Base-by-base conservation (phyloP, 2,888 invertebrate species). In the Rhagophthalmus giganteus region DNA sequence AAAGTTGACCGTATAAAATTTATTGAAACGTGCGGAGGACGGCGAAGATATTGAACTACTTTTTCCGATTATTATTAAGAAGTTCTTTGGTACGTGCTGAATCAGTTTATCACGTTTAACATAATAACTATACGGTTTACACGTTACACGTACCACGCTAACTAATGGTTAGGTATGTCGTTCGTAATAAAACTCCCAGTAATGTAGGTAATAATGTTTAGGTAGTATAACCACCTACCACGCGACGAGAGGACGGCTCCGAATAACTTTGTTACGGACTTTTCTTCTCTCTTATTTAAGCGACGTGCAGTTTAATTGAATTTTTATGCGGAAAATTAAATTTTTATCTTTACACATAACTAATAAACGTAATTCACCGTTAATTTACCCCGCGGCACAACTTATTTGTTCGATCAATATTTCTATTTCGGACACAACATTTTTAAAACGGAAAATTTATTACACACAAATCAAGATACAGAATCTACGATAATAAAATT, bases 41-140 rank as follows among this genome's bases (percentile, higher is more conserved):
- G n/a, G n/a, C n/a, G n/a, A n/a, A n/a, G n/a, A n/a, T n/a, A n/a
- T n/a, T n/a, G n/a, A n/a, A n/a, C n/a, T n/a, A n/a, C n/a, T n/a
- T n/a, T n/a, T n/a, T n/a, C n/a, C n/a, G n/a, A n/a, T n/a, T n/a
- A n/a, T n/a, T n/a, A 7, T 38, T 26, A 38, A 38, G 40, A 15
- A 20, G 20, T 32, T 9, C 11, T 25, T 20, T 10, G 13, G 12
- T 32, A 41, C 41, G 41, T 41, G 32, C 41, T 11, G 12, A 24
- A 32, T 12, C 24, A 31, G 14, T 25, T 33, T 44, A 44, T 33
- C 44, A 44, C 44, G 44, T 44, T 26, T 44, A 28, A 16, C 13
- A 34, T 24, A 44, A 44, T 34, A 28, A 20, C 24, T 28, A 28
- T 28, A 12, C n/a, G n/a, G n/a, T n/a, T n/a, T n/a, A n/a, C n/a